A percentile compares a stretch with the other conserved stretches of the same genome.
phyloP scores from a whole-genome alignment of 2,113 vertebrate species.

The Odobenus rosmarus region DNA sequence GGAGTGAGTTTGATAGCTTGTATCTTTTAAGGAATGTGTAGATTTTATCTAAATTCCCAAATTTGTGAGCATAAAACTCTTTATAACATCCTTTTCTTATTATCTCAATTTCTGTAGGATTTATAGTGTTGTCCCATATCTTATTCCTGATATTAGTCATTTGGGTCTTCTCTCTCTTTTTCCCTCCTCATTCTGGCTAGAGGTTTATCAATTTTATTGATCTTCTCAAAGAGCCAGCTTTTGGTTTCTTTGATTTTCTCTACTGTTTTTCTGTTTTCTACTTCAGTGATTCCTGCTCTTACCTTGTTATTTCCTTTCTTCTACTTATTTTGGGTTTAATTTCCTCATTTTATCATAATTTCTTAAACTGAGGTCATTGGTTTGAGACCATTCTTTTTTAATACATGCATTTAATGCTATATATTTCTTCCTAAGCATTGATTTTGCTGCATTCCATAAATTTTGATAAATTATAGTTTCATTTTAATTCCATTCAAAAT shows the following conservation, averaged over 20 bases:
- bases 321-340: slow-evolving; percentile 2
- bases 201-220: neutral
- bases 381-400: slow-evolving; percentile 25
- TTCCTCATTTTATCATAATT: slow-evolving; percentile 31
- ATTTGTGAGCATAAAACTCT: neutral
- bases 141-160: neutral
- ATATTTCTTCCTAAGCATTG: neutral
- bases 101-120: neutral
- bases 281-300: slow-evolving; percentile 9
- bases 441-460: slow-evolving; percentile 14
- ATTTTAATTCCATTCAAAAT: slow-evolving; percentile 34
- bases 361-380: neutral
- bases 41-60: neutral
- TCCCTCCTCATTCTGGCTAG: neutral
- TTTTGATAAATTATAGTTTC: neutral
- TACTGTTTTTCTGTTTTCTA: slow-evolving; percentile 24
- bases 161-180: neutral
- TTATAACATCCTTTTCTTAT: neutral
- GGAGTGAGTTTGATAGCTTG: neutral
- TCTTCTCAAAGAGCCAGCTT: neutral
- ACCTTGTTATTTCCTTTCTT: slow-evolving; percentile 11
- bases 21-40: neutral
- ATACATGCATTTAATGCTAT: slow-evolving; percentile 5
- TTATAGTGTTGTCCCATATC: neutral
- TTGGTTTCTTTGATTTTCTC: neutral